Percentiles rank a stretch among this genome's conserved stretches.
These are phyloP conservation scores for Threskiornis aethiopicus DNA, from an alignment of 2,797 vertebrate genomes.

Conservation along the genomic window DNA sequence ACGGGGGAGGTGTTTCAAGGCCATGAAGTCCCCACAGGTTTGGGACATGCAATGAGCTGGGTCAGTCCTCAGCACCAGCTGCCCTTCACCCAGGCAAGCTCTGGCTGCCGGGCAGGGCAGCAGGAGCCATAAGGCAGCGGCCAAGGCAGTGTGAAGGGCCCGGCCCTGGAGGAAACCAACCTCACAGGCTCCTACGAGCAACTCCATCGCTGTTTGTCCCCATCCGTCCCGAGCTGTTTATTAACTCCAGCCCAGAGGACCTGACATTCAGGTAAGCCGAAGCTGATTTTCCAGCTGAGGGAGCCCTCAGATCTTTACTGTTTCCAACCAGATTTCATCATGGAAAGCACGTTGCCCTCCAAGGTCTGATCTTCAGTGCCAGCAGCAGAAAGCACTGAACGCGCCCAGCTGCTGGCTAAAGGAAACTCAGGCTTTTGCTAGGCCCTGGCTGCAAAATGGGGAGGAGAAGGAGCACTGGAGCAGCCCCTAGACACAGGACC, in stretches of 20 bases:
- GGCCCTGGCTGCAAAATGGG: background rate
- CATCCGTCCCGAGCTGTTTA: background rate
- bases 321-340: background rate
- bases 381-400: background rate
- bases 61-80: background rate
- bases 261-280: background rate
- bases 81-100: rapidly evolving
- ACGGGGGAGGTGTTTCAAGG: background rate
- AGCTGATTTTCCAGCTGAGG: background rate
- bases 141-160: background rate
- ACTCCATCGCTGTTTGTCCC: background rate
- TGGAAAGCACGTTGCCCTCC: background rate
- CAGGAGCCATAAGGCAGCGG: rapidly evolving
- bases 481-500: background rate
- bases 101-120: background rate
- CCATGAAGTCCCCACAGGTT: background rate
- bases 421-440: background rate
- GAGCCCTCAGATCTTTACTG: background rate
- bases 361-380: background rate
- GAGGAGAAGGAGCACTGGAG: background rate
- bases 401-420: background rate
- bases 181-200: background rate
- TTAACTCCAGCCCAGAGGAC: background rate
- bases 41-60: background rate
- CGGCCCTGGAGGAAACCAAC: background rate